phyloP scores from a whole-genome alignment of 2,888 invertebrate genomes.

The Drosophila melanosoma region DNA sequence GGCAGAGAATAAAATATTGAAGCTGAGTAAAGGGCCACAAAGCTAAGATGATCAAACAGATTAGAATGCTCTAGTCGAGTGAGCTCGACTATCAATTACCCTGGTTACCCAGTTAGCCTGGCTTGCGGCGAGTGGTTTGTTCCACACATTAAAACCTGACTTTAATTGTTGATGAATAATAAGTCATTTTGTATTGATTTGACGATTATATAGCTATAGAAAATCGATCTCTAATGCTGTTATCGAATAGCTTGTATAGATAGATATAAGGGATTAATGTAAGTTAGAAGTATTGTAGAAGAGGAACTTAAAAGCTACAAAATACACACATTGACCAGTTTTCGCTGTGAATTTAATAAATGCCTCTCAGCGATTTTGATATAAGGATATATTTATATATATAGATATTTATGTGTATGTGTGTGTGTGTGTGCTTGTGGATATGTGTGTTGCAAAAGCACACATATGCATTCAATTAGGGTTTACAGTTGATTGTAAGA shows the following conservation, averaged over 20 bases:
- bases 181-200: background rate
- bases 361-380: background rate
- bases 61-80: background rate
- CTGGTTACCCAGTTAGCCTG: background rate
- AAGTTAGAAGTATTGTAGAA: background rate
- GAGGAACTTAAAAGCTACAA: background rate
- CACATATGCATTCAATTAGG: background rate
- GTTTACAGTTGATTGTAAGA: background rate
- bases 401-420: background rate
- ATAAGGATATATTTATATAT: background rate
- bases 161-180: background rate
- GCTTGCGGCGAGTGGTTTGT: background rate
- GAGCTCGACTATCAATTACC: background rate
- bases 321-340: background rate
- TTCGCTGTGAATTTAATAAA: background rate
- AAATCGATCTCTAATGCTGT: background rate
- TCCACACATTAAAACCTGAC: too few relatives aligned
- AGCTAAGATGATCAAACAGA: background rate
- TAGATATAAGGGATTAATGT: background rate
- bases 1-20: background rate
- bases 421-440: background rate
- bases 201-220: background rate
- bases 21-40: background rate
- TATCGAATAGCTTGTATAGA: background rate
- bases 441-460: background rate